These are phyloP conservation scores for Machimus atricapillus DNA, from an alignment of 2,888 invertebrate genomes.

Conservation along the genomic window DNA sequence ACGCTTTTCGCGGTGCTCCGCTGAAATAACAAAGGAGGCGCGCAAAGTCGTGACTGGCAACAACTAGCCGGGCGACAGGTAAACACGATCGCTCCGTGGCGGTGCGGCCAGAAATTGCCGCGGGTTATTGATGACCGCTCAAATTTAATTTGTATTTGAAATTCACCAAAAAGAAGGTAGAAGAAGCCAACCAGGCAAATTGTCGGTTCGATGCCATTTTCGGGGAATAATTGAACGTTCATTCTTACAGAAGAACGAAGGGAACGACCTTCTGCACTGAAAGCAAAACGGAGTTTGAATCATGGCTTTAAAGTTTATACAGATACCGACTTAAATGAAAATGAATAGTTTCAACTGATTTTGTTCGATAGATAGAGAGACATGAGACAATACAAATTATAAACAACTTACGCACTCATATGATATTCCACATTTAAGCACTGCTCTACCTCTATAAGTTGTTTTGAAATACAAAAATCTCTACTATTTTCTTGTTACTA, in stretches of 20 bases:
- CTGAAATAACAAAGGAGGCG: conserved; percentile 9
- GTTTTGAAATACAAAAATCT: too few species aligned
- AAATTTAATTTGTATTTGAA: background rate
- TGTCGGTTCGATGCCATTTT: background rate
- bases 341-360: background rate
- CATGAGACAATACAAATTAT: too few species aligned
- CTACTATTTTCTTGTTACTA: too few species aligned
- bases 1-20: background rate
- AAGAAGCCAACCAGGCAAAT: background rate
- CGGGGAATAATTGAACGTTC: background rate
- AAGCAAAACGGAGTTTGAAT: background rate
- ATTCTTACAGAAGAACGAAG: background rate
- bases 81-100: background rate
- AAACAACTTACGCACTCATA: too few species aligned
- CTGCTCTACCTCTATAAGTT: too few species aligned
- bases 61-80: background rate
- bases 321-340: background rate
- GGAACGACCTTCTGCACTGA: background rate
- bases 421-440: too few species aligned
- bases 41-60: background rate
- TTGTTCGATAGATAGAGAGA: too few species aligned
- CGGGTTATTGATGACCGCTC: conserved; percentile 2
- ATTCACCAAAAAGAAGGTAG: background rate
- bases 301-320: background rate
- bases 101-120: background rate